Percentiles rank a stretch among this genome's conserved stretches.
Evolutionary conservation across 2,113 vertebrate species (phyloP).

Genomic region (Anseranas semipalmata): DNA sequence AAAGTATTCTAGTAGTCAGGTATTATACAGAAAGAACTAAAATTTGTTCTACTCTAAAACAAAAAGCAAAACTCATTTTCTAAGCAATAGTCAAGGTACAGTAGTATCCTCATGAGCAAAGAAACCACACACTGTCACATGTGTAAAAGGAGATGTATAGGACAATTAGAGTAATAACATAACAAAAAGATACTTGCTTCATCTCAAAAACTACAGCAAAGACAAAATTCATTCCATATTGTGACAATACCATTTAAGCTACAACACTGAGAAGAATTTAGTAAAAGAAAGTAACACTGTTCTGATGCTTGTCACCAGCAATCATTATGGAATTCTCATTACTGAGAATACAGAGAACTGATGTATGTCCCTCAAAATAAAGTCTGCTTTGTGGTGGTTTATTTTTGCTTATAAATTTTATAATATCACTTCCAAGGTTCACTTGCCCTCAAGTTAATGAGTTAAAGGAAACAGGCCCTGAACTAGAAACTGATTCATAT

Average conservation of each 20-base stretch:
- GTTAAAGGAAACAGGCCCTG: background rate
- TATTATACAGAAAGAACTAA: background rate
- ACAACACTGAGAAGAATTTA: background rate
- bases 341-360: background rate
- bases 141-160: background rate
- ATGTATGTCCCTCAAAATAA: background rate
- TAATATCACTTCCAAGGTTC: background rate
- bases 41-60: background rate
- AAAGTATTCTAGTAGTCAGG: background rate
- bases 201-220: background rate
- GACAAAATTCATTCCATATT: background rate
- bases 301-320: background rate
- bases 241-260: background rate
- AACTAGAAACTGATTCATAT: background rate
- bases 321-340: background rate
- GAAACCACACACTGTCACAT: background rate
- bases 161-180: background rate
- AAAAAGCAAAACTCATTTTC: background rate
- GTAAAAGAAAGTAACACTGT: background rate
- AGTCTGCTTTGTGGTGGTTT: accelerated
- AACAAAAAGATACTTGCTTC: background rate
- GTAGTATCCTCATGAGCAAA: background rate
- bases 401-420: background rate
- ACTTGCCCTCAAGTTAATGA: background rate
- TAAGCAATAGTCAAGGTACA: background rate